phyloP scores from a whole-genome alignment of 2,797 vertebrate species.

The Sciaenops ocellatus region DNA sequence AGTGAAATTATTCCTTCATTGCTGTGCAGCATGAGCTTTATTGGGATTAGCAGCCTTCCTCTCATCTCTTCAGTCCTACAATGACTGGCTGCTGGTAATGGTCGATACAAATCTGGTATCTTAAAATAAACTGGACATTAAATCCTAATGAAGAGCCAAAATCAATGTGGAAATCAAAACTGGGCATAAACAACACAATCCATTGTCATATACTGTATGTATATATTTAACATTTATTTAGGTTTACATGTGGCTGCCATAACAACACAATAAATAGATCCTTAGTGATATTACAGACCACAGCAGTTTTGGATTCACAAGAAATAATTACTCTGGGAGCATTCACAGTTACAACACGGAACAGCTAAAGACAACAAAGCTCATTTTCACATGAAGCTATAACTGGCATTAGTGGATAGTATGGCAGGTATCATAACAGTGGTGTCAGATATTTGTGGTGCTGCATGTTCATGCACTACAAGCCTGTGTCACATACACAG shows the following conservation, averaged over 20 bases:
- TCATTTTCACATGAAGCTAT: constrained; percentile 72
- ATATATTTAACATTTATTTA: constrained; percentile 79
- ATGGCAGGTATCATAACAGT: constrained; percentile 49
- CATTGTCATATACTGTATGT: constrained; percentile 4
- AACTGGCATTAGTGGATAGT: constrained; percentile 59
- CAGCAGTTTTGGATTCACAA: constrained; percentile 81
- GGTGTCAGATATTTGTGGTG: constrained; percentile 50
- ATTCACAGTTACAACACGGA: constrained; percentile 81
- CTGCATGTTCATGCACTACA: constrained; percentile 70
- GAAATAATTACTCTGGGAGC: constrained; percentile 80
- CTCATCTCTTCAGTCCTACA: neutral
- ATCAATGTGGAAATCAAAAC: neutral
- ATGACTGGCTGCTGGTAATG: neutral
- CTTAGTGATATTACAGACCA: constrained; percentile 75
- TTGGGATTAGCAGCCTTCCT: too few relatives aligned
- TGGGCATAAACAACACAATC: constrained; percentile 7
- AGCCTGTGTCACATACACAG: constrained; percentile 51
- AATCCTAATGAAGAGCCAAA: neutral
- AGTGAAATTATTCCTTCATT: too few relatives aligned
- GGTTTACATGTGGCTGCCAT: constrained; percentile 76
- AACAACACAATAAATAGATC: constrained; percentile 88
- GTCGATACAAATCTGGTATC: neutral
- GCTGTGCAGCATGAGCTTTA: too few relatives aligned
- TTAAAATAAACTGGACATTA: neutral
- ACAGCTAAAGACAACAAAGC: constrained; percentile 69